Evolutionary conservation across 1,140 invertebrate species (phyloP), one percentile per base, ranked within the genome.

Genomic region (Venustaconcha ellipsiformis): DNA sequence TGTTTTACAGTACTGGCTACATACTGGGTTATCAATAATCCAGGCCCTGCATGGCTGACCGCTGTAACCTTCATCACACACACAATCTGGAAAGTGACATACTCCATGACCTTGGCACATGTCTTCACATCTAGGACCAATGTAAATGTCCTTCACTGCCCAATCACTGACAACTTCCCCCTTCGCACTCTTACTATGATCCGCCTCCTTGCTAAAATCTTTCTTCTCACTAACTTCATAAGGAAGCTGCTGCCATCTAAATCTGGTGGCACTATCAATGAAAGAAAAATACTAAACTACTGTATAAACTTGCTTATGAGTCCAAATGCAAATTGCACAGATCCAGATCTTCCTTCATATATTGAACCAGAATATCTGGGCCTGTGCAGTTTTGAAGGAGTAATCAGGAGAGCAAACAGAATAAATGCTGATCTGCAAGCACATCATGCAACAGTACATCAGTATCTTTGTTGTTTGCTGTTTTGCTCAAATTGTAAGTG

Each of bases 141-240:
- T 89, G 73, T 91, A 91, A 30, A 92, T 77, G 70, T 90, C 87
- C 69, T 82, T 88, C 18, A 92, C 63, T 20, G 88, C 90, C 90
- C 90, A 91, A 14, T 79, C 70, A 20, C 80, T 77, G 23, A 74
- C 48, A 1, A 72, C 80, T 17, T 74, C 74, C 17, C 58, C 67
- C 8, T 48, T 48, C 4, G 8, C 37, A 48, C 37, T 48, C 37
- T 48, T 48, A 48, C 37, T 48, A 48, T 48, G 0, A 48, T 48
- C 37, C 0, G 6, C 37, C 6, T 48, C 37, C 37, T 48, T 6
- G 11, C 11, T 48, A 48, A 48, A 48, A 48, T 11, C 37, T 48
- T 48, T 48, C 37, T 48, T 48, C 37, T 48, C 37, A n/a, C 78
- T 67, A 69, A 78, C 76, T 30, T 60, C 18, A 76, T 75, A 4